Evolutionary conservation across 2,888 invertebrate genomes (phyloP), one percentile per base, ranked within the genome.

Genomic region (Caenorhabditis panamensis): DNA sequence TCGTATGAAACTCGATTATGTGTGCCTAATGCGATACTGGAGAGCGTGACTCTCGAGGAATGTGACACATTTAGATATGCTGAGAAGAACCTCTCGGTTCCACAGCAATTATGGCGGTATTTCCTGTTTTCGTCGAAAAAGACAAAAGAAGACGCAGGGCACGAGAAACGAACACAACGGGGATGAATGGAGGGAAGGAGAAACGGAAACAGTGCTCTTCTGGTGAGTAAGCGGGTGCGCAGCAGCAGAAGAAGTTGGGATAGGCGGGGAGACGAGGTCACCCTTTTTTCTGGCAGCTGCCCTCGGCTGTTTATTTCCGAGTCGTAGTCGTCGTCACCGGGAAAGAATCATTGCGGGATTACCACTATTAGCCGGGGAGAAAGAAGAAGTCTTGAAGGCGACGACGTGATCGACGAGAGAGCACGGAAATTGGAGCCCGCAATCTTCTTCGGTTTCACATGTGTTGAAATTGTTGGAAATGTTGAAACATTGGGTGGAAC

Each of bases 381-480:
- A 3, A 9, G 47, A 56, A 18, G 56, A 16, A 56, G 36, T 54
- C 41, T 13, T 13, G 41, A 11, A 11, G 41, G 18, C 16, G 18
- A 28, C 13, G 26, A 59, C 64, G 64, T 71, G 61, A 59, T 18
- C 31, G 16, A 6, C 36, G 18, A 71, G 53, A 62, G 53, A 56
- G 24, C 51, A 22, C 36, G 28, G 31, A 49, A 49, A 47, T 47
- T 47, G 22, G 36, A 26, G 22, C 58, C 47, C 4, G 31, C 5
- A 31, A 9, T 73, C 66, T 53, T 75, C 75, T 75, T 59, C 75
- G 53, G 59, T 75, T 75, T 75, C 66, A 59, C 75, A 66, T 66
- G 44, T 66, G 75, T 66, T 54, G 64, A 54, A 73, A 63, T 41
- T 59, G 28, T 28, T 13, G 36, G 26, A 56, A 66, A 11, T 24